These are phyloP conservation scores for Dusona sp. DNA, from an alignment of 2,888 invertebrate species.

Conservation along the genomic window DNA sequence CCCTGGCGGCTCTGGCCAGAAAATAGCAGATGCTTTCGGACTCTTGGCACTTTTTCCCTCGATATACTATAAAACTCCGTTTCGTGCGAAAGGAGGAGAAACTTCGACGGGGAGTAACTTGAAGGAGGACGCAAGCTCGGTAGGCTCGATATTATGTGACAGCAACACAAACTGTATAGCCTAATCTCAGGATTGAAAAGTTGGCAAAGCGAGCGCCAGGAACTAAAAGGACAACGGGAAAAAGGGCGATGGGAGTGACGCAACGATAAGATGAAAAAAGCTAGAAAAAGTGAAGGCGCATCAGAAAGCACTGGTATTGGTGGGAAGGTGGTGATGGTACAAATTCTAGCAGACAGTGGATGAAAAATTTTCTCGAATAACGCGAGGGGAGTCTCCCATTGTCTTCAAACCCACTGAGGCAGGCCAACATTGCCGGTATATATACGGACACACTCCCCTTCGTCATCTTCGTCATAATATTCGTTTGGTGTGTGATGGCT, in stretches of 20 bases:
- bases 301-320: constrained; percentile 54
- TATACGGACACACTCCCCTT: constrained; percentile 18
- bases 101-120: constrained; percentile 1
- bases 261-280: constrained; percentile 36
- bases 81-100: constrained; percentile 31
- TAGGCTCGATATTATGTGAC: constrained; percentile 31
- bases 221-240: constrained; percentile 52
- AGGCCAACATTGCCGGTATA: constrained; percentile 68
- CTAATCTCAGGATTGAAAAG: constrained; percentile 82
- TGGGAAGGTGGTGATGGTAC: constrained; percentile 48
- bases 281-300: constrained; percentile 39
- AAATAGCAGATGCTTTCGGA: constrained; percentile 40
- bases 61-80: constrained; percentile 33
- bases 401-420: constrained; percentile 79
- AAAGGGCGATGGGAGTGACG: constrained; percentile 46
- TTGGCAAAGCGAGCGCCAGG: constrained; percentile 77
- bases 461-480: constrained; percentile 50
- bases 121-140: constrained; percentile 31
- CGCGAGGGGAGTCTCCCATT: constrained; percentile 76
- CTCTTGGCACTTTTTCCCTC: constrained; percentile 41
- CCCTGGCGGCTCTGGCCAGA: constrained; percentile 18
- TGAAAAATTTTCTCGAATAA: constrained; percentile 70
- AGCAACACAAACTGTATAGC: constrained; percentile 59
- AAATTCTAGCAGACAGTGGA: constrained; percentile 29
- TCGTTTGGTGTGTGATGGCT: constrained; percentile 59